These are phyloP conservation scores for Melierax canorus DNA, from an alignment of 2,113 vertebrate genomes.

Conservation along the genomic window DNA sequence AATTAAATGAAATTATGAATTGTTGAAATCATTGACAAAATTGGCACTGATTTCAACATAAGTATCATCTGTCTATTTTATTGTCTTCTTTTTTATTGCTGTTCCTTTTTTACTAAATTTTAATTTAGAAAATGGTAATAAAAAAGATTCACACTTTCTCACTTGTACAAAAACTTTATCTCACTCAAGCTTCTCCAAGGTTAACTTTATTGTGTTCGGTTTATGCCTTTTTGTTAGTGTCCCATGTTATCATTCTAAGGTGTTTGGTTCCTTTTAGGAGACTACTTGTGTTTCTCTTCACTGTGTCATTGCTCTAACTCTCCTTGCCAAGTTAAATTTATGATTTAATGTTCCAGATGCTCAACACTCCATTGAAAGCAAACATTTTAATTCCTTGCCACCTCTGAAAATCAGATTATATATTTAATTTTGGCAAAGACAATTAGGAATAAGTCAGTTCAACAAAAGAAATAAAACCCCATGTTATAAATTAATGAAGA, in stretches of 20 bases:
- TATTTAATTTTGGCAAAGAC: neutral
- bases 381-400: neutral
- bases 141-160: neutral
- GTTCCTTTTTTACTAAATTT: neutral
- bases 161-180: neutral
- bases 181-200: neutral
- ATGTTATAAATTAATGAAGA: neutral
- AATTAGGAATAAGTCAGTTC: neutral
- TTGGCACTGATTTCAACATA: neutral
- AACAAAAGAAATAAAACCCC: neutral
- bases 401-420: neutral
- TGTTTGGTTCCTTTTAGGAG: neutral
- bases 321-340: neutral
- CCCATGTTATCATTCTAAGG: neutral
- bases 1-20: neutral
- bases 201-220: neutral
- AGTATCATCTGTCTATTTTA: neutral
- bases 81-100: neutral
- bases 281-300: neutral
- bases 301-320: neutral
- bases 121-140: neutral
- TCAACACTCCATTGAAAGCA: neutral
- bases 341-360: neutral
- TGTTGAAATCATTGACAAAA: neutral
- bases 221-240: neutral